phyloP scores from a whole-genome alignment of 92 coral and sea anemone genomes.

The Heliopora coerulea region DNA sequence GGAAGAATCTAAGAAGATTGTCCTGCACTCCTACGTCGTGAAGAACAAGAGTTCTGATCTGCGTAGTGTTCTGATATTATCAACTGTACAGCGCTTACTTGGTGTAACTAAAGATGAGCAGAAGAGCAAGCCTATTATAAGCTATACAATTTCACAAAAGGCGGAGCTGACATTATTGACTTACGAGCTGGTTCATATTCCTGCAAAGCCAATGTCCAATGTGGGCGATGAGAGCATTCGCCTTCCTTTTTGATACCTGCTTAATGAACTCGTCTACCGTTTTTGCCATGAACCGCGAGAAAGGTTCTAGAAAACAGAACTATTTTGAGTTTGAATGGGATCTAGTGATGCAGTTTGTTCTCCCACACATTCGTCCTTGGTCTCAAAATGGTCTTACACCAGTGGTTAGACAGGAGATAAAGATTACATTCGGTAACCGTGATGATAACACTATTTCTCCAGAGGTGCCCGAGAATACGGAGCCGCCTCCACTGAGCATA shows the following conservation, averaged over 20 bases:
- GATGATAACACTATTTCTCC: too few species aligned
- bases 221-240: slow-evolving; percentile 41
- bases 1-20: too few species aligned
- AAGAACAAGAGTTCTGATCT: slow-evolving; percentile 24
- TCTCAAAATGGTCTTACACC: slow-evolving; percentile 23
- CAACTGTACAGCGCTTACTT: slow-evolving; percentile 19
- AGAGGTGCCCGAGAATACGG: too few species aligned
- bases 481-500: too few species aligned
- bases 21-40: slow-evolving; percentile 38
- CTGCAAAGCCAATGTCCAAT: slow-evolving; percentile 39
- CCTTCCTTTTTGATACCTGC: slow-evolving; percentile 38
- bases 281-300: not conserved
- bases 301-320: slow-evolving; percentile 26
- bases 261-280: slow-evolving; percentile 39
- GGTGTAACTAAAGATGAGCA: slow-evolving; percentile 38
- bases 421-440: slow-evolving; percentile 31
- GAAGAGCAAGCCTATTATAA: slow-evolving; percentile 40
- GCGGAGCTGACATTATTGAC: slow-evolving; percentile 50
- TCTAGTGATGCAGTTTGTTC: slow-evolving; percentile 35
- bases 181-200: slow-evolving; percentile 27
- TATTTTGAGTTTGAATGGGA: slow-evolving; percentile 40
- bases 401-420: slow-evolving; percentile 29
- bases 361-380: slow-evolving; percentile 17
- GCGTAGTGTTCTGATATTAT: slow-evolving; percentile 42
- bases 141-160: slow-evolving; percentile 45